phyloP scores from a whole-genome alignment of 1,140 invertebrate genomes.

The Drosophila dunni region DNA sequence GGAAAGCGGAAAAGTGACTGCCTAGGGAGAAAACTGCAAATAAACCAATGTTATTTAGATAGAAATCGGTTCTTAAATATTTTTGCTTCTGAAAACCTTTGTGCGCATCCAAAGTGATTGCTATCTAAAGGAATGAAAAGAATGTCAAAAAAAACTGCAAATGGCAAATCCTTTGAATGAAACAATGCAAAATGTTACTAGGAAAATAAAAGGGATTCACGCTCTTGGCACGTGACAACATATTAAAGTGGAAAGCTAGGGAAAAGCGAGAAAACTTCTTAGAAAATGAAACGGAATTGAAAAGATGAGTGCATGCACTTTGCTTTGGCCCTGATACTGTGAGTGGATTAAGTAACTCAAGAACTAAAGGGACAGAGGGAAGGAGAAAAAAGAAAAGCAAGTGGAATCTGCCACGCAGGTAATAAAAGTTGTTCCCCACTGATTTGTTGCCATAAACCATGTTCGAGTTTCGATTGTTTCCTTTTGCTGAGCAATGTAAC shows the following conservation, averaged over 20 bases:
- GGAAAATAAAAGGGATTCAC: slow-evolving; percentile 56
- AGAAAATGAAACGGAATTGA: slow-evolving; percentile 40
- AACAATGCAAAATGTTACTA: slow-evolving; percentile 70
- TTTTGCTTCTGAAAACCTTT: slow-evolving; percentile 20
- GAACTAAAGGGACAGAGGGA: background rate
- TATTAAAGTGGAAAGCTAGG: slow-evolving; percentile 38
- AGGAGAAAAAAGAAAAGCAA: slow-evolving; percentile 23
- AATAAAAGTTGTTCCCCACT: slow-evolving; percentile 29
- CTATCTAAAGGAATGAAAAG: slow-evolving; percentile 6
- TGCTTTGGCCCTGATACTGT: background rate
- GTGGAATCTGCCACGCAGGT: slow-evolving; percentile 18
- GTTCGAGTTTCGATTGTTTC: background rate
- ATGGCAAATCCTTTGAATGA: slow-evolving; percentile 32
- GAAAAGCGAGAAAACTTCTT: background rate
- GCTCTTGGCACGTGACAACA: slow-evolving; percentile 66
- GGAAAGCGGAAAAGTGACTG: background rate
- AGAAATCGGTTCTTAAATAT: slow-evolving; percentile 1
- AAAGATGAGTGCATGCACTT: slow-evolving; percentile 37
- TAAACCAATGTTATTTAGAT: slow-evolving; percentile 12
- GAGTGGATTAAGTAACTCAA: slow-evolving; percentile 7
- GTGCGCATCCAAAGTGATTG: slow-evolving; percentile 17
- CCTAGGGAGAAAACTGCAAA: background rate
- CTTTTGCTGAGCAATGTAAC: too few relatives aligned
- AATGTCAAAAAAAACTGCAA: slow-evolving; percentile 6
- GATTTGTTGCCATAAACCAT: slow-evolving; percentile 13